These are phyloP conservation scores for Crambe crambe DNA, from an alignment of 37 sponge, comb jelly and placozoan species.

Conservation along the genomic window DNA sequence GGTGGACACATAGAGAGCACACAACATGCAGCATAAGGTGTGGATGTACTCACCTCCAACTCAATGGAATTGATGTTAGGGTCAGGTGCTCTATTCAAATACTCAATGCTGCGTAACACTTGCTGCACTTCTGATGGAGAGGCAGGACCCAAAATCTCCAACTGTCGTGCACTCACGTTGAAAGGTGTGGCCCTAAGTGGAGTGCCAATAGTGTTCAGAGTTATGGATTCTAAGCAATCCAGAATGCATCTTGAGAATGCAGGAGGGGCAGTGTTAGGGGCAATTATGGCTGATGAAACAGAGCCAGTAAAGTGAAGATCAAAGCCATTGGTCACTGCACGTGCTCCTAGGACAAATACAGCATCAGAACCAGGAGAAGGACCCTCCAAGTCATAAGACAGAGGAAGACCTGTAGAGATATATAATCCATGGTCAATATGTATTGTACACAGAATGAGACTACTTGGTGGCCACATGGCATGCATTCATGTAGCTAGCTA, in stretches of 20 bases:
- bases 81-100: slow-evolving; percentile 50
- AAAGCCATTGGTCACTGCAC: slow-evolving; percentile 35
- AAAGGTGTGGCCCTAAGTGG: slow-evolving; percentile 24
- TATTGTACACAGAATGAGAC: not conserved
- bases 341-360: slow-evolving; percentile 56
- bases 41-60: slow-evolving; percentile 20
- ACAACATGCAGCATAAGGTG: not conserved
- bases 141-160: slow-evolving; percentile 37
- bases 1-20: not conserved
- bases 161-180: slow-evolving; percentile 33
- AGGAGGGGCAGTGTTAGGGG: slow-evolving; percentile 25
- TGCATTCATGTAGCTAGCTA: not conserved
- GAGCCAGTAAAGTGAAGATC: slow-evolving; percentile 51
- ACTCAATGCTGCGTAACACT: slow-evolving; percentile 46
- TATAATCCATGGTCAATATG: not conserved
- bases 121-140: slow-evolving; percentile 30
- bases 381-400: slow-evolving; percentile 57
- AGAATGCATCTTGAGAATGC: slow-evolving; percentile 52
- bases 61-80: slow-evolving; percentile 28
- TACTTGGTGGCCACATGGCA: not conserved
- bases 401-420: slow-evolving; percentile 36
- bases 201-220: slow-evolving; percentile 28
- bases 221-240: slow-evolving; percentile 48
- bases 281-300: slow-evolving; percentile 26
- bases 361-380: slow-evolving; percentile 4